phyloP scores from a whole-genome alignment of 1,140 invertebrate species.

The Lutraria rhynchaena region DNA sequence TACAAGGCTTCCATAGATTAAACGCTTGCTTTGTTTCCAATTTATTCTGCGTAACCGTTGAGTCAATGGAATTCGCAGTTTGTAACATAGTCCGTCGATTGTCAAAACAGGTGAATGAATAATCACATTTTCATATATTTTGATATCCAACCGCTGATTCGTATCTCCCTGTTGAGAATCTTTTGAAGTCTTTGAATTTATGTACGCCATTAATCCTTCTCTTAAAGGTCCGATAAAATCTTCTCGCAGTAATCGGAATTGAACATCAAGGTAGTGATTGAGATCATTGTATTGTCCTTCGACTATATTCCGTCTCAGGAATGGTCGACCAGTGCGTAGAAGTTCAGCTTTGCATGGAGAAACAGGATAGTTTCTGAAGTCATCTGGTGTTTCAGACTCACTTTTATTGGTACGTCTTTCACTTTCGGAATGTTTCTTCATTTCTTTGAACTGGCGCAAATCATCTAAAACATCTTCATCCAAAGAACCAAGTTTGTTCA shows the following conservation, averaged over 20 bases:
- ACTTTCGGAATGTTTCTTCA: not conserved
- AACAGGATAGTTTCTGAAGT: conserved; percentile 75
- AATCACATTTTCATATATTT: conserved; percentile 64
- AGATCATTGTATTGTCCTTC: conserved; percentile 85
- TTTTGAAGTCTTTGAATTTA: conserved; percentile 11
- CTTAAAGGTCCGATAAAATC: conserved; percentile 84
- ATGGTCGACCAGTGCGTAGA: conserved; percentile 68
- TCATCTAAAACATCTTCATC: not conserved
- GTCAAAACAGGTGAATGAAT: conserved; percentile 64
- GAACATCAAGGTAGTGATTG: conserved; percentile 89
- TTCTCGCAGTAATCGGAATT: conserved; percentile 89
- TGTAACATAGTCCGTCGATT: conserved; percentile 62
- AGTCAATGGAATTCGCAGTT: conserved; percentile 70
- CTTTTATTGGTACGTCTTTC: not conserved
- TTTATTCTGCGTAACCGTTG: conserved; percentile 64
- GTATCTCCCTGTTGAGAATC: not conserved
- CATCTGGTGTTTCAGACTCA: conserved; percentile 61
- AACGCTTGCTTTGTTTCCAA: conserved; percentile 83
- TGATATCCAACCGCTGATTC: not conserved
- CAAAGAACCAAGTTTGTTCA: not conserved
- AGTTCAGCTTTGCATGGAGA: conserved; percentile 74
- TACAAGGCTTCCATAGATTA: conserved; percentile 88
- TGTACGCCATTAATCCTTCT: conserved; percentile 75
- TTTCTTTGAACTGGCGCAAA: not conserved
- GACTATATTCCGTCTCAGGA: conserved; percentile 85